Percentiles rank a stretch among this genome's conserved stretches.
Conservation (phyloP, 1,140 invertebrate species). For the Caenorhabditis remanei region DNA sequence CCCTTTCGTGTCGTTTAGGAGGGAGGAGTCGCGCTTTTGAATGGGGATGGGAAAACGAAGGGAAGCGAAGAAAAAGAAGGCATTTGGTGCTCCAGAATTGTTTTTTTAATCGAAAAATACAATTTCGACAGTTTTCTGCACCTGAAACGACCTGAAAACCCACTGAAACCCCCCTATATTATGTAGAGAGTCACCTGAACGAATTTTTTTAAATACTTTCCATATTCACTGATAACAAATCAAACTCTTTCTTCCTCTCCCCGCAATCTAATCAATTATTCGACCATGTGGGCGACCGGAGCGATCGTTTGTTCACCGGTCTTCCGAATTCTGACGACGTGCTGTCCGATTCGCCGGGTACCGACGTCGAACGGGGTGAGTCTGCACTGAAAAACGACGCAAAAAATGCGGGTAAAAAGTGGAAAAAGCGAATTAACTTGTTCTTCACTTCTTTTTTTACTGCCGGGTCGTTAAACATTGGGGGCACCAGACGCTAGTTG, state of each 20-base stretch:
- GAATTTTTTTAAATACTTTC: neutral
- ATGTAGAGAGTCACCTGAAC: neutral
- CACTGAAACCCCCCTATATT: neutral
- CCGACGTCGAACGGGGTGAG: constrained; percentile 48
- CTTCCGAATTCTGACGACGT: constrained; percentile 57
- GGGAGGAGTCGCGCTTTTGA: constrained; percentile 47
- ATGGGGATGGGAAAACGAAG: neutral
- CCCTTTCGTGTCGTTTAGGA: constrained; percentile 29
- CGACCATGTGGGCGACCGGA: constrained; percentile 61
- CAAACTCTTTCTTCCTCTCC: neutral
- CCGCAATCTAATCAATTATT: constrained; percentile 12
- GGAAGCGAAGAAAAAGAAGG: neutral
- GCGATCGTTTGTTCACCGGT: constrained; percentile 60
- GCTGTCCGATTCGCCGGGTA: constrained; percentile 55
- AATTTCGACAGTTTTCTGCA: too few species aligned
- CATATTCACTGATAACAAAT: constrained; percentile 27
- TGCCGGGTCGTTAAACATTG: constrained; percentile 49
- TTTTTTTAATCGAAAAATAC: constrained; percentile 7
- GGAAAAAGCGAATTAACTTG: constrained; percentile 45
- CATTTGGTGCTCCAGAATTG: constrained; percentile 9
- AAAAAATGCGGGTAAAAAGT: neutral
- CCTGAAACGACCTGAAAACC: neutral
- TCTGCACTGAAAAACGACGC: neutral
- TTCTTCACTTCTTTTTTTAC: constrained; percentile 52
- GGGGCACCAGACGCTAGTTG: neutral